Evolutionary conservation across 2,888 invertebrate genomes (phyloP), one percentile per base, ranked within the genome.

Genomic region (Plebejus argus): DNA sequence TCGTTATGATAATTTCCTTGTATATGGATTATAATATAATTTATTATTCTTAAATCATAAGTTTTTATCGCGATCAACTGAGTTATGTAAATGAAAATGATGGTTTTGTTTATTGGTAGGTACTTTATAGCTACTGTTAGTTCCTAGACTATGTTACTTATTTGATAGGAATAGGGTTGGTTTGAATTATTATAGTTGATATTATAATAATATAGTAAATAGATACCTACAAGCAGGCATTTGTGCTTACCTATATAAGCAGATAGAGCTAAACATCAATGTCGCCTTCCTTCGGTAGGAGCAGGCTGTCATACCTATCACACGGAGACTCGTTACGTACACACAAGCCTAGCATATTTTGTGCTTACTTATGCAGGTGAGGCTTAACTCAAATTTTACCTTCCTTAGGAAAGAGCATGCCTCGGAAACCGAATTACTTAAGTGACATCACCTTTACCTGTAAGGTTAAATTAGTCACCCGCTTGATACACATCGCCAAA

Each of bases 21-120:
- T 74, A 74, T 74, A 33, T 49, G 49, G 74, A 66, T 53, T n/a
- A 56, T n/a, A 18, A 23, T 70, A 33, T 71, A 33, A 76, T 76
- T 45, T n/a, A 20, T 66, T 74, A 53, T 76, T 78, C 49, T 15
- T n/a, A 45, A 66, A 74, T 61, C 12, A 39, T 20, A 33, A 77
- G 33, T 20, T 58, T 18, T 66, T 66, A 61, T 23, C 23, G 61
- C 61, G 61, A 23, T 8, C 8, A 8, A 23, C 23, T 61, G 20
- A 23, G 10, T 23, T 61, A 61, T 61, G 61, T 23, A 10, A 61
- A 61, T 23, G 0, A 23, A 8, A 23, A 23, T 61, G 23, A 10
- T 10, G 8, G 12, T 61, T 61, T 61, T 53, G 3, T 53, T 18
- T 53, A 53, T 53, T 53, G 53, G 18, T 53, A 18, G 53, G 18